Conservation (phyloP, 2,797 vertebrate species). For the Epinephelus malabaricus region DNA sequence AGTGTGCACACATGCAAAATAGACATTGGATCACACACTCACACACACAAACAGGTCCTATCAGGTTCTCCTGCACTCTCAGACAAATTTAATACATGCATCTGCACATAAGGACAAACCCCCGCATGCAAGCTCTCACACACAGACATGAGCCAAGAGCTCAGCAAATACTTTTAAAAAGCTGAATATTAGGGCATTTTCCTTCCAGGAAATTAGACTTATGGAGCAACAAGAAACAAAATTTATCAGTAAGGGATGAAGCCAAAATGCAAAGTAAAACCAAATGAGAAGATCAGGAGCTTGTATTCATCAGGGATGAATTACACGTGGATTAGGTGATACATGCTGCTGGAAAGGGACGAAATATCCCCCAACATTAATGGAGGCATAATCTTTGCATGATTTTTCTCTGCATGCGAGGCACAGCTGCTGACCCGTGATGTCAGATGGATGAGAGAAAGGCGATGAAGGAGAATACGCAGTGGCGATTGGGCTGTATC, state of each 20-base stretch:
- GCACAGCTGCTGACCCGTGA: conserved; percentile 28
- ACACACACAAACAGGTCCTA: conserved; percentile 27
- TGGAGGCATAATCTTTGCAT: conserved; percentile 32
- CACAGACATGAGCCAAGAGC: conserved; percentile 40
- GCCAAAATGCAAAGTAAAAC: conserved; percentile 64
- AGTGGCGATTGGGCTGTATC: conserved; percentile 18
- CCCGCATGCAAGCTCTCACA: conserved; percentile 25
- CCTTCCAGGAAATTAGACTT: conserved; percentile 61
- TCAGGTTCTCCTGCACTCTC: conserved; percentile 35
- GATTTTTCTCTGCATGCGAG: conserved; percentile 38
- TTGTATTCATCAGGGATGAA: conserved; percentile 55
- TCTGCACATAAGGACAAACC: conserved; percentile 30
- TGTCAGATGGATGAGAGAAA: conserved; percentile 39
- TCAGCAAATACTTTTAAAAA: conserved; percentile 52
- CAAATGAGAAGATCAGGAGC: conserved; percentile 55
- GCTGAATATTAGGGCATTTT: conserved; percentile 44
- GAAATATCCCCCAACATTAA: conserved; percentile 29
- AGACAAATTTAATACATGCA: conserved; percentile 52
- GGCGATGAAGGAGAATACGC: conserved; percentile 35
- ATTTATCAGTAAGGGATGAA: conserved; percentile 42
- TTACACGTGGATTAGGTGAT: conserved; percentile 53
- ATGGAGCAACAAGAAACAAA: conserved; percentile 36
- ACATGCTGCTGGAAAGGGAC: conserved; percentile 36
- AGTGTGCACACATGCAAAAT: conserved; percentile 11
- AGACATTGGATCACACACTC: conserved; percentile 15